Base-by-base conservation (phyloP, 2,888 invertebrate species). In the Drosophila hamatofila region DNA sequence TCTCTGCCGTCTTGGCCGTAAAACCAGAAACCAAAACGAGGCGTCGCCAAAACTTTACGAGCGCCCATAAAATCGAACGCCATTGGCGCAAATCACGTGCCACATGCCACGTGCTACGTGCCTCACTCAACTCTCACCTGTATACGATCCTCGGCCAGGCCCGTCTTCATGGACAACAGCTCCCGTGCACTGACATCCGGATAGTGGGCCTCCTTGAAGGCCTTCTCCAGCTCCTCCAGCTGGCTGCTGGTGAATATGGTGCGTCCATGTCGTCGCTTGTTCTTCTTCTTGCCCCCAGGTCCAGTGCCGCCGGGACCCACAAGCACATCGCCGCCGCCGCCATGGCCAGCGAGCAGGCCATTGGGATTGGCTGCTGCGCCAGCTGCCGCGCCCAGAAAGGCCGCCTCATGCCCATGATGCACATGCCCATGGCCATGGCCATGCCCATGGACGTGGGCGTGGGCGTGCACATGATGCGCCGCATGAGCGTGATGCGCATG, bases 221-320 rank as follows among this genome's bases (percentile, higher is more conserved):
- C 98, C 93, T 98, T 98, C 94, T 99, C 99, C 93, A 99, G 95
- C 94, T 99, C 99, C 94, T 99, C 99, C 94, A 99, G 95, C 94
- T 99, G 99, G 94, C 98, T 98, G 92, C 98, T 98, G 83, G 99
- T 99, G 95, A 99, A 99, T 94, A 99, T 99, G 88, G 99, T 99
- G 94, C 98, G 97, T 94, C 96, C 96, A 94, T 98, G 98, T 91
- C 98, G 95, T 90, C 98, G 95, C 94, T 98, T 98, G 94, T 98
- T 98, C 95, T 98, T 98, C 94, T 98, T 98, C 94, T 98, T 98
- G 70, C 91, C 88, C 2, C 90, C 90, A 18, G 89, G 89, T 1
- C 85, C 91, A n/a, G 76, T 63, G 5, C 85, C 85, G 0, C 79
- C 84, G 56, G 83, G 81, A 23, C 72, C 87, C 18, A 82, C 81